A percentile compares a stretch with the other conserved stretches of the same genome.
Evolutionary conservation across 2,888 invertebrate genomes (phyloP).

Genomic region (Plusia festucae): DNA sequence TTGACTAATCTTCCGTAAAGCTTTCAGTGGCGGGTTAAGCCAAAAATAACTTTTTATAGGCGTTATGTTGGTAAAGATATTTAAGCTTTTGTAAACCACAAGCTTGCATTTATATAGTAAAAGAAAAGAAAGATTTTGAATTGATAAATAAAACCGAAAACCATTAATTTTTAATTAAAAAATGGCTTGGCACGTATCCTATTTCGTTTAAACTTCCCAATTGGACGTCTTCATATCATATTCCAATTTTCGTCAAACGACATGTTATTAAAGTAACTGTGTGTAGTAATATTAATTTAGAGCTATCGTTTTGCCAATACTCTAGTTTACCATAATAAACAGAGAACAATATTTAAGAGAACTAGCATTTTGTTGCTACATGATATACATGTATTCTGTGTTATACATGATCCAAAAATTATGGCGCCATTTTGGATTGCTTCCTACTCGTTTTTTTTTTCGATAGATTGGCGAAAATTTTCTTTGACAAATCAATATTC

Average conservation of each 20-base stretch:
- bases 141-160: neutral
- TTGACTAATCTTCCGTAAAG: constrained; percentile 29
- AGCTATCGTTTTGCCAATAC: too few relatives aligned
- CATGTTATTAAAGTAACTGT: too few relatives aligned
- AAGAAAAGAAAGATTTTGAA: neutral
- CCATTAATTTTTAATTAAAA: neutral
- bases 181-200: too few relatives aligned
- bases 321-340: too few relatives aligned
- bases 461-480: neutral
- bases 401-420: neutral
- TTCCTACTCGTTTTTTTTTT: neutral
- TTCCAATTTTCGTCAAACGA: too few relatives aligned
- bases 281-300: too few relatives aligned
- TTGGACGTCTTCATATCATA: too few relatives aligned
- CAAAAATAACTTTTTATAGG: constrained; percentile 4
- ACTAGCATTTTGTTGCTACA: too few relatives aligned
- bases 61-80: neutral
- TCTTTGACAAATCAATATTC: constrained; percentile 7
- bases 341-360: too few relatives aligned
- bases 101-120: neutral
- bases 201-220: too few relatives aligned
- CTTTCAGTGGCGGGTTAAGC: neutral
- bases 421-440: neutral
- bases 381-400: too few relatives aligned
- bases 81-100: neutral